Evolutionary conservation across 2,113 vertebrate genomes (phyloP), one percentile per base, ranked within the genome.

Genomic region (Gobius niger): DNA sequence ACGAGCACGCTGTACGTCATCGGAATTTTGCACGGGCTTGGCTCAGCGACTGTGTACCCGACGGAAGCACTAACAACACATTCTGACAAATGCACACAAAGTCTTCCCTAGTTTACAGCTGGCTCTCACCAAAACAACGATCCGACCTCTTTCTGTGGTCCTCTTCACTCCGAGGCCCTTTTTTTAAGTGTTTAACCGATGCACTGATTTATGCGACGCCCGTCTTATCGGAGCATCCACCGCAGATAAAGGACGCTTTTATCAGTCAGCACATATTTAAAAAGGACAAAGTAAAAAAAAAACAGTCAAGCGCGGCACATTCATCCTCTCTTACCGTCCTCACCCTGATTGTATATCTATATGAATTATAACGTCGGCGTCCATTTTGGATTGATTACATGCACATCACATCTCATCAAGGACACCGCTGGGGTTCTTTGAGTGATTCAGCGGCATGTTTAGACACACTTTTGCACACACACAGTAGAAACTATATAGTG

Each of bases 321-420:
- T 72, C 44, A 67, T 68, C 64, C 64, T 67, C 57, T 34, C 9
- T 60, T 68, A 68, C 77, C 63, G 70, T 16, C 44, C 76, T 81
- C 78, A 73, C 76, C 53, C 56, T 16, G 73, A 76, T 71, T 69
- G 70, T 73, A 75, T 47, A 83, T 81, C 80, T 78, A 72, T 69
- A 65, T 62, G 70, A 63, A 85, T 88, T 81, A 56, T 70, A 66
- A 88, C 86, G 78, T 80, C 65, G 72, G 73, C 84, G 47, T 62
- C 69, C 80, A 56, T 71, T 67, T 60, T 54, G 63, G 64, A 82
- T 78, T 81, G 85, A 90, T 89, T 88, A 83, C 82, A 85, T 72
- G 80, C 85, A 75, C 78, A 82, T 82, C 73, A 75, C 72, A 81
- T 78, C 75, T 76, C 80, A 84, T 88, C 87, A 85, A 85, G 84